phyloP scores from a whole-genome alignment of 2,888 invertebrate species.

The Miltochrista miniata region DNA sequence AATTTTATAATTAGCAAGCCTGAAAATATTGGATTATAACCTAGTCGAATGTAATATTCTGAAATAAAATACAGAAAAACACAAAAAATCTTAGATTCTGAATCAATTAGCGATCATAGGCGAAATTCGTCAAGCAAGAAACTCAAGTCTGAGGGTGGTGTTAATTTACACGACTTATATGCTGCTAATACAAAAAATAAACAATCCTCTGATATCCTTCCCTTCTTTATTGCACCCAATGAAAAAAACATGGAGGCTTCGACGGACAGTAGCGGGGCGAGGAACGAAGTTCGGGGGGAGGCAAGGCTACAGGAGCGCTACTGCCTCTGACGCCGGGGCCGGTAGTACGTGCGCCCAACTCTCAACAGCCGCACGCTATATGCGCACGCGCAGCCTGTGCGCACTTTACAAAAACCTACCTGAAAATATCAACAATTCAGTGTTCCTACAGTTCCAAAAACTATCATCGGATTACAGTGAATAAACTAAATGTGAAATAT shows the following conservation, averaged over 20 bases:
- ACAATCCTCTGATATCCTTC: conserved; percentile 76
- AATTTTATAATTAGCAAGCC: too few species aligned
- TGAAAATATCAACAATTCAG: conserved; percentile 18
- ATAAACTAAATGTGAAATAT: conserved; percentile 39
- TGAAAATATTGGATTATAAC: too few species aligned
- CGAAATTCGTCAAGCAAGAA: conserved; percentile 62
- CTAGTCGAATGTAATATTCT: too few species aligned
- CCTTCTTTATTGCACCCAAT: conserved; percentile 78
- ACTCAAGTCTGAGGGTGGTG: conserved; percentile 61
- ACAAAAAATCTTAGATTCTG: conserved; percentile 29
- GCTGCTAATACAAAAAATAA: conserved; percentile 82
- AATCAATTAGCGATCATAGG: conserved; percentile 60
- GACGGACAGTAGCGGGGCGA: conserved; percentile 38
- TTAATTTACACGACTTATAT: conserved; percentile 80
- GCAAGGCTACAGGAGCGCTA: conserved; percentile 75
- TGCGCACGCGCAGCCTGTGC: conserved; percentile 72
- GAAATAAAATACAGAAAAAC: conserved; percentile 7
- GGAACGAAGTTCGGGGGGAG: conserved; percentile 35
- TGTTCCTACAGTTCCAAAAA: conserved; percentile 44
- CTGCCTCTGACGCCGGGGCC: conserved; percentile 70
- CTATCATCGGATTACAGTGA: conserved; percentile 73
- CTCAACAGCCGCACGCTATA: conserved; percentile 71
- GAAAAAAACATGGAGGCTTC: conserved; percentile 75
- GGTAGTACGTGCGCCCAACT: conserved; percentile 79
- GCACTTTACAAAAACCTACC: conserved; percentile 38